Base-by-base conservation (phyloP, 1,140 invertebrate genomes). In the Anoplophora glabripennis region DNA sequence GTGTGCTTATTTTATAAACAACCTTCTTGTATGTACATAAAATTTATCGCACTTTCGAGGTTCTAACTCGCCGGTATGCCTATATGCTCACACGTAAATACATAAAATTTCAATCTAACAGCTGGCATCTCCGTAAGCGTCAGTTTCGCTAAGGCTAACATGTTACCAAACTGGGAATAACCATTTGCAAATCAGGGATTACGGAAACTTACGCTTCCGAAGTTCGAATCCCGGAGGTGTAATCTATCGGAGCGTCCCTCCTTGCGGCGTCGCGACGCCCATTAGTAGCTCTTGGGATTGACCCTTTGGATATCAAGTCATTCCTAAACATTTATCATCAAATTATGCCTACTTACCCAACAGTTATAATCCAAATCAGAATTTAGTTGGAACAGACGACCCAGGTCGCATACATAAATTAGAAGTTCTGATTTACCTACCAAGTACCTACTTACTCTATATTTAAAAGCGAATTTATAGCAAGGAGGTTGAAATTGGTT, bases 161-260 rank as follows among this genome's bases (percentile, higher is more conserved):
- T 57, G 45, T 41, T 57, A 37, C 45, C 60, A 61, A 57, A 53
- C 41, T 40, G 67, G 65, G 69, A 67, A 66, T 66, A 61, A 37
- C 54, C 46, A 58, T 66, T 71, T 71, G 67, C 67, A 69, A 71
- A 69, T 69, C 67, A 65, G 57, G 67, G 69, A 68, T 69, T 69
- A 68, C 45, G 57, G 57, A 57, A 69, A 66, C 57, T 65, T 65
- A 61, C 48, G 63, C 53, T 63, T 65, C 58, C 56, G 46, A 67
- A 69, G 59, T 71, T 71, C 41, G 64, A 69, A 61, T 71, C 69
- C 69, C 69, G 63, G 65, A 61, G 69, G 69, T 71, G 69, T 71
- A 71, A 71, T 71, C 69, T 69, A 67, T 71, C 69, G 67, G 53
- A 52, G 57, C 48, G 57, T 51, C 54, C 59, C 66, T 61, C 45